Percentiles rank a stretch among this genome's conserved stretches.
Conservation (phyloP, 2,113 vertebrate species). For the Dipodomys ordii region DNA sequence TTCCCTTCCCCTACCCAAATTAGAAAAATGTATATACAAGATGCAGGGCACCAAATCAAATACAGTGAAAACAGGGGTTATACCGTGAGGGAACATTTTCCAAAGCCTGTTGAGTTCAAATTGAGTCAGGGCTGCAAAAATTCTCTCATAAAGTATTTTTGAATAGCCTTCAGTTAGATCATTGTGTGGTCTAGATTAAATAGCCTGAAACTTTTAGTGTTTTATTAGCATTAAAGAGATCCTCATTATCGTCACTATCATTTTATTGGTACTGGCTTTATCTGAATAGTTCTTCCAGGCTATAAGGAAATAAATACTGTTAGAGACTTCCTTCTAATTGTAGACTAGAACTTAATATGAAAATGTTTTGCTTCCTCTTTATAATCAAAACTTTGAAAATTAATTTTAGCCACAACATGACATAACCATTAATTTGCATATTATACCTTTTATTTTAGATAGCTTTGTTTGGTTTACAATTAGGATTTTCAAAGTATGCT, state of each 20-base stretch:
- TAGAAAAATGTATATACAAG: too few species aligned
- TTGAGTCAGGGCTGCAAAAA: constrained; percentile 40
- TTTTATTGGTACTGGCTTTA: constrained; percentile 20
- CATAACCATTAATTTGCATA: neutral
- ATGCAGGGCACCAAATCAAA: too few species aligned
- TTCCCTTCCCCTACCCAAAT: too few species aligned
- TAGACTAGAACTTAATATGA: neutral
- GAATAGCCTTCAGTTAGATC: neutral
- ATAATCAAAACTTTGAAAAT: constrained; percentile 40
- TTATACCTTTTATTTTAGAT: constrained; percentile 10
- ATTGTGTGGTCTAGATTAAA: constrained; percentile 59
- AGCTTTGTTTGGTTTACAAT: constrained; percentile 17
- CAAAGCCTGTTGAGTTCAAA: constrained; percentile 48
- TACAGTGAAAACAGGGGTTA: too few species aligned
- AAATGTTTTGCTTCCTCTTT: neutral
- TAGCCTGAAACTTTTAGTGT: neutral
- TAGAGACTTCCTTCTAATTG: neutral
- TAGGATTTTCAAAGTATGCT: neutral
- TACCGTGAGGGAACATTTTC: neutral
- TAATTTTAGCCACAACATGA: neutral
- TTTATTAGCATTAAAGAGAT: constrained; percentile 47
- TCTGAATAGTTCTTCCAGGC: neutral
- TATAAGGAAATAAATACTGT: neutral
- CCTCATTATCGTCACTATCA: neutral
- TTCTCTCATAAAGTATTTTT: neutral